These are phyloP conservation scores for Polyommatus icarus DNA, from an alignment of 2,888 invertebrate species.

Conservation along the genomic window DNA sequence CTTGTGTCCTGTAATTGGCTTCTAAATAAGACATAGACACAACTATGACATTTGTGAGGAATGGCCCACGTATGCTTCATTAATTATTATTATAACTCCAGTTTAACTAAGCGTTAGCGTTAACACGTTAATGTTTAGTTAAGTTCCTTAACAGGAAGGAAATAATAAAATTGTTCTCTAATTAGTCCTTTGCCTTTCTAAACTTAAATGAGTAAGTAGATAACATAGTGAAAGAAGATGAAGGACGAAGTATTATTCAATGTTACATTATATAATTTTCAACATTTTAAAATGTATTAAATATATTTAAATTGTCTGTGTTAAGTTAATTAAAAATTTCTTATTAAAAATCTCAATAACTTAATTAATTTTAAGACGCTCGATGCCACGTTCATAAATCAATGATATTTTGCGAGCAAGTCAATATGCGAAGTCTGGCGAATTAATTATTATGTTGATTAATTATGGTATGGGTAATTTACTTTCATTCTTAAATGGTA, in stretches of 20 bases:
- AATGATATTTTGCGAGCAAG: slow-evolving; percentile 6
- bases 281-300: too few relatives aligned
- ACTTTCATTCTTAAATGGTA: background rate
- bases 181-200: background rate
- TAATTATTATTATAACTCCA: background rate
- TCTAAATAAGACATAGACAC: background rate
- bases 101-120: background rate
- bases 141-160: background rate
- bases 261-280: too few relatives aligned
- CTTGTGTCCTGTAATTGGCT: slow-evolving; percentile 23
- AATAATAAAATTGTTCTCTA: background rate
- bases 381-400: slow-evolving; percentile 14
- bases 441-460: slow-evolving; percentile 14
- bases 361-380: background rate
- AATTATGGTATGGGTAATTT: slow-evolving; percentile 17
- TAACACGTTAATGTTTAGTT: too few relatives aligned
- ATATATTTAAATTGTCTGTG: too few relatives aligned
- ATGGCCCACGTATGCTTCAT: background rate
- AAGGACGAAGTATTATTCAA: too few relatives aligned
- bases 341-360: background rate
- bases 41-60: slow-evolving; percentile 5
- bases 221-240: too few relatives aligned
- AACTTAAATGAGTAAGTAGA: background rate
- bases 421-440: slow-evolving; percentile 4
- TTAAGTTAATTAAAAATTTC: too few relatives aligned